A percentile compares a stretch with the other conserved stretches of the same genome.
phyloP scores from a whole-genome alignment of 2,888 invertebrate genomes.

The Euphydryas editha region DNA sequence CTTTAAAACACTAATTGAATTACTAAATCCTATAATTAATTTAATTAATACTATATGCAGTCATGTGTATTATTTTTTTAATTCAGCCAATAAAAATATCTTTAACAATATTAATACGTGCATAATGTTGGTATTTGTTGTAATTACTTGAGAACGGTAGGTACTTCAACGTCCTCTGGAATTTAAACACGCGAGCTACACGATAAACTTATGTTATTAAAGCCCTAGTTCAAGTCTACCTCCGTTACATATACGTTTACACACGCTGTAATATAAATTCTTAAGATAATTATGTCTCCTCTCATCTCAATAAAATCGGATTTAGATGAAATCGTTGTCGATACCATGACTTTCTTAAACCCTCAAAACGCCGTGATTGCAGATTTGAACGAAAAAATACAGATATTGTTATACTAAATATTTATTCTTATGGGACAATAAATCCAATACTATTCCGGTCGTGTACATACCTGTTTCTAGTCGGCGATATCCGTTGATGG shows the following conservation, averaged over 20 bases:
- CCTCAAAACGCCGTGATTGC: background rate
- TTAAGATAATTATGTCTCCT: conserved; percentile 40
- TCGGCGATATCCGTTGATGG: conserved; percentile 43
- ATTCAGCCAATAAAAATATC: conserved; percentile 35
- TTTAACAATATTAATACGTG: conserved; percentile 53
- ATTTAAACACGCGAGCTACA: conserved; percentile 63
- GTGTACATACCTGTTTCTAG: conserved; percentile 35
- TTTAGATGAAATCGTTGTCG: conserved; percentile 8
- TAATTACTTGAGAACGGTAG: conserved; percentile 66
- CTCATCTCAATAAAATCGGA: conserved; percentile 16
- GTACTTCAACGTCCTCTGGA: conserved; percentile 53
- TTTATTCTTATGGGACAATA: conserved; percentile 45
- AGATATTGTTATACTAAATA: conserved; percentile 32
- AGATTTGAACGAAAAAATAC: conserved; percentile 7
- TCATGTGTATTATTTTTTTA: conserved; percentile 12
- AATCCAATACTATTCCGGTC: conserved; percentile 47
- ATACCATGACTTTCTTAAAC: background rate
- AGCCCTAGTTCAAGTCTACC: conserved; percentile 63
- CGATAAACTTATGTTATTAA: conserved; percentile 74
- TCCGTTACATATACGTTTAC: conserved; percentile 48
- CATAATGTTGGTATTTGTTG: conserved; percentile 68
- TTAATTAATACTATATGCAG: background rate
- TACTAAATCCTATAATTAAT: conserved; percentile 4
- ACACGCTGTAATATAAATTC: conserved; percentile 49
- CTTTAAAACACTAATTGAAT: conserved; percentile 4